These are phyloP conservation scores for Clarias platycephalus DNA, from an alignment of 2,797 vertebrate genomes.

Conservation along the genomic window DNA sequence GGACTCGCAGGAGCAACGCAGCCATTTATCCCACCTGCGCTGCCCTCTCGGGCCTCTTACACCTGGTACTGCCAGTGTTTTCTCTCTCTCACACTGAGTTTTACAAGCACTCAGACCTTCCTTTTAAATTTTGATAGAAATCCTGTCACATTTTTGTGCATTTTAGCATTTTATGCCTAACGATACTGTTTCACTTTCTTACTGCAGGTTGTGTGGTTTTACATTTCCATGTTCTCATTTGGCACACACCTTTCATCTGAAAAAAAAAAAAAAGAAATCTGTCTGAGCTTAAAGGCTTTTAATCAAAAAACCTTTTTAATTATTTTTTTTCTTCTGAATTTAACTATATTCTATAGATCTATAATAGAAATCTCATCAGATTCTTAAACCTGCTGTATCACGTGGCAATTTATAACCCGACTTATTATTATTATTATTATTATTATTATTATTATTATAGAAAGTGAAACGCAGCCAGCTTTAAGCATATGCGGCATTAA, in stretches of 20 bases:
- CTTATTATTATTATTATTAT: background rate
- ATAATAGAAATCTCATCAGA: background rate
- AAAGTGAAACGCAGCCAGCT: no score
- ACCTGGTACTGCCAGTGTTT: conserved; percentile 44
- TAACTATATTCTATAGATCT: background rate
- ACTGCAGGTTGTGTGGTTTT: background rate
- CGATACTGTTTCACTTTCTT: background rate
- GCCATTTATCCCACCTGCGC: conserved; percentile 59
- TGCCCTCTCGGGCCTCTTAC: conserved; percentile 36
- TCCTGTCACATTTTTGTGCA: background rate
- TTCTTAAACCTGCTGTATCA: background rate
- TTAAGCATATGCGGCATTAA: no score
- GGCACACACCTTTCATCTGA: background rate
- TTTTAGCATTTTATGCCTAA: background rate
- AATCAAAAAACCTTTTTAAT: background rate
- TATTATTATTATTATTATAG: background rate
- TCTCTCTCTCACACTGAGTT: conserved; percentile 16
- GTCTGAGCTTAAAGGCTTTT: background rate
- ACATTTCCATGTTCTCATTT: conserved; percentile 14
- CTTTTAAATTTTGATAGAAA: conserved; percentile 4
- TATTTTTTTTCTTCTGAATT: background rate
- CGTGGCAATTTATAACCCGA: background rate
- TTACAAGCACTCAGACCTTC: conserved; percentile 18
- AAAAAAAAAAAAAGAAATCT: background rate
- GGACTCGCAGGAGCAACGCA: conserved; percentile 71